A percentile compares a stretch with the other conserved stretches of the same genome.
Evolutionary conservation across 2,797 vertebrate species (phyloP).

Genomic region (Phoebastria nigripes): DNA sequence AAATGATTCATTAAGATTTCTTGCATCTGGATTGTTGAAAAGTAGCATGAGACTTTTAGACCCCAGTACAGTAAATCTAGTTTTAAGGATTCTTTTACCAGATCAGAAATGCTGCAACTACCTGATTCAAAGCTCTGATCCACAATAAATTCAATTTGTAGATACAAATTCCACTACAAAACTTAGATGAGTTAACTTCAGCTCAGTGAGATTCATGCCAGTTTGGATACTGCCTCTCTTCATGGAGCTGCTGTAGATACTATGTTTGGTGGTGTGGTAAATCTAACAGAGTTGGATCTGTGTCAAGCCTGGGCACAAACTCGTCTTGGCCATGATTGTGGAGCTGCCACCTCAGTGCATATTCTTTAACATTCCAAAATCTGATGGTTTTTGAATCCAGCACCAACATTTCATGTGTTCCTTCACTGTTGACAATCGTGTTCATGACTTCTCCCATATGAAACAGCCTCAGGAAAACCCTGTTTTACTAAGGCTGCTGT

Average conservation of each 20-base stretch:
- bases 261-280: accelerated
- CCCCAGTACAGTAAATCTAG: background rate
- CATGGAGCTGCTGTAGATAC: background rate
- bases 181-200: background rate
- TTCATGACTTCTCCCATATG: background rate
- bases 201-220: background rate
- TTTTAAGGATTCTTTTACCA: background rate
- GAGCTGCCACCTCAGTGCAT: background rate
- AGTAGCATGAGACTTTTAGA: background rate
- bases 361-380: background rate
- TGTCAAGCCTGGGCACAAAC: background rate
- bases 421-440: background rate
- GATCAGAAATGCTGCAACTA: background rate
- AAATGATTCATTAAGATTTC: background rate
- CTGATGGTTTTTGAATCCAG: background rate
- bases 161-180: background rate
- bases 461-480: background rate
- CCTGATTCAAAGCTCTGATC: background rate
- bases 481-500: background rate
- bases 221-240: background rate
- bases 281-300: background rate
- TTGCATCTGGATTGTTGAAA: background rate
- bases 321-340: background rate
- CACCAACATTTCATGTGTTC: background rate
- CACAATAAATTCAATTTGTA: background rate